Conservation (phyloP, 2,113 vertebrate genomes). For the Stegostoma tigrinum region DNA sequence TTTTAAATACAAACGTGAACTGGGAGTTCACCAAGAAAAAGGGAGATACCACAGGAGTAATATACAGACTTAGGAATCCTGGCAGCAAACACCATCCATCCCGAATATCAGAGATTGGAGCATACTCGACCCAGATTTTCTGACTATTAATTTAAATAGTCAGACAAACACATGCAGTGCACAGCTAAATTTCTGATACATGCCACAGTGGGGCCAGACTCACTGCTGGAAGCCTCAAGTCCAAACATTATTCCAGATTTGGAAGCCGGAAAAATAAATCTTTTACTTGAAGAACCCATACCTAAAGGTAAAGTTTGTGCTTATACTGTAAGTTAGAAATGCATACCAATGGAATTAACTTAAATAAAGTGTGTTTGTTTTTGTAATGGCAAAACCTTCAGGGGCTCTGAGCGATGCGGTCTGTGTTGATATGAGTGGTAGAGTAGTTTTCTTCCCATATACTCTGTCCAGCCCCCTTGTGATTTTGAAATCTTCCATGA, state of each 20-base stretch:
- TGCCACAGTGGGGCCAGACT: background rate
- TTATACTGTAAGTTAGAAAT: too few species aligned
- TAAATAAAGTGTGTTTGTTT: too few species aligned
- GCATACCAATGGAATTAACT: too few species aligned
- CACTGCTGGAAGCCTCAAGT: background rate
- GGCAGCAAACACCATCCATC: background rate
- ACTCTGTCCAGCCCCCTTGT: too few species aligned
- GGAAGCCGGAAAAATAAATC: background rate
- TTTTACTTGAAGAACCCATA: background rate
- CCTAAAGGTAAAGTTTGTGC: background rate
- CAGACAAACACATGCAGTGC: background rate
- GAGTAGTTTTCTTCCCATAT: too few species aligned
- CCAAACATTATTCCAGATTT: background rate
- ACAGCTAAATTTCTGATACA: background rate
- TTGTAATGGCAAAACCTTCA: too few species aligned
- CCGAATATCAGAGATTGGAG: background rate
- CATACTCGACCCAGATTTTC: background rate
- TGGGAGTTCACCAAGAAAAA: background rate
- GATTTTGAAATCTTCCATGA: too few species aligned
- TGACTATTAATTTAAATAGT: background rate
- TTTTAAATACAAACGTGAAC: conserved; percentile 4
- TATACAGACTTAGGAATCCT: background rate
- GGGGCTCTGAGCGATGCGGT: too few species aligned
- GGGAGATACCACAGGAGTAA: background rate
- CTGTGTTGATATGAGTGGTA: too few species aligned